These are phyloP conservation scores for Cryptoblepharus egeriae DNA, from an alignment of 2,797 vertebrate species.

Conservation along the genomic window DNA sequence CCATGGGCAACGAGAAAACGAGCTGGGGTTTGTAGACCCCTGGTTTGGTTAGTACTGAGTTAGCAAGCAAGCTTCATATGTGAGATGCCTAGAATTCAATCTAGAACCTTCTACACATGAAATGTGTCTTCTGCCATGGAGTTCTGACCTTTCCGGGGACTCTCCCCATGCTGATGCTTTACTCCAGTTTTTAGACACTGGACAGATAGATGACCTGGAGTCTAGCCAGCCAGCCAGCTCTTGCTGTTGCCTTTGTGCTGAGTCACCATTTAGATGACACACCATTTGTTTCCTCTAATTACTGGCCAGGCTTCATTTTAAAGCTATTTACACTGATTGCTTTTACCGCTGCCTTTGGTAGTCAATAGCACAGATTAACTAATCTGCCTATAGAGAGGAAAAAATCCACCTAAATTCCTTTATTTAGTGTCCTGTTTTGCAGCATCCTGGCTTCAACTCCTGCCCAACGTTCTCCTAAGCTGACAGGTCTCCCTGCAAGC, in stretches of 20 bases:
- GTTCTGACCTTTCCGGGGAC: neutral
- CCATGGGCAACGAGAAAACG: too few species aligned
- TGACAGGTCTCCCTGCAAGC: constrained; percentile 53
- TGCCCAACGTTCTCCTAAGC: constrained; percentile 64
- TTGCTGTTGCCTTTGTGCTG: neutral
- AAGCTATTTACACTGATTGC: constrained; percentile 65
- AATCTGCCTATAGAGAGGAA: constrained; percentile 39
- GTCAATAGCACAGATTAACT: constrained; percentile 71
- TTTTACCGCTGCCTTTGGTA: constrained; percentile 60
- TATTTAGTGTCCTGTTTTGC: constrained; percentile 58
- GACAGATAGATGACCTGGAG: accelerated
- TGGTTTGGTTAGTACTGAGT: too few species aligned
- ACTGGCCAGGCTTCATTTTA: constrained; percentile 68
- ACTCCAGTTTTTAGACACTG: neutral
- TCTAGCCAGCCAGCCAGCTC: neutral
- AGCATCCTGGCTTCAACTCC: constrained; percentile 52
- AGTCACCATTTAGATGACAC: constrained; percentile 44
- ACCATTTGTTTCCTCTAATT: constrained; percentile 68
- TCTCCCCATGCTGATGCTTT: neutral
- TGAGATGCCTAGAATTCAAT: neutral
- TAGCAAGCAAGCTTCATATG: neutral
- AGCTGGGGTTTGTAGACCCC: too few species aligned
- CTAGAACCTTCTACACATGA: neutral
- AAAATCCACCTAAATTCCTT: constrained; percentile 55
- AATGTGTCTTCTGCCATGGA: too few species aligned